Base-by-base conservation (phyloP, 2,888 invertebrate species). In the Apomyelois bistriatella region DNA sequence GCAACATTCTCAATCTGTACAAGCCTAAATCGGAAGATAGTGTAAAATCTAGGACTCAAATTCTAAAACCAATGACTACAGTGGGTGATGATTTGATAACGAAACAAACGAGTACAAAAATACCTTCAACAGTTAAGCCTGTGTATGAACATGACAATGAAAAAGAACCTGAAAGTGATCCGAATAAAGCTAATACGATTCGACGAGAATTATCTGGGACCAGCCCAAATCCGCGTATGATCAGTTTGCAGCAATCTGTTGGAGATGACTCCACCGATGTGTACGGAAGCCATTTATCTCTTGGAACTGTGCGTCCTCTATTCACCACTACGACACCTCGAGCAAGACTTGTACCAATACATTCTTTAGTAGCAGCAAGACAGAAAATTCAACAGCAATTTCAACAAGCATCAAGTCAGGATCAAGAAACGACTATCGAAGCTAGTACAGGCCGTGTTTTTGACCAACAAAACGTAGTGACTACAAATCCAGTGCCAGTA, bases 181-280 rank as follows among this genome's bases (percentile, higher is more conserved):
- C 64, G 1, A 72, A 76, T 49, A 87, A 91, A 68, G 92, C 93
- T 1, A 94, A 94, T 65, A 87, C 91, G 0, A 76, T 94, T 17
- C 85, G 94, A 53, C 84, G 94, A 38, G 93, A 95, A 65, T 76
- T 94, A 32, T 81, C 91, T 48, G 92, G 91, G 50, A 93, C 92
- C n/a, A 82, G 90, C 43, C 74, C 84, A 0, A 89, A 91, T 56
- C 91, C 93, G 51, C 93, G 92, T 57, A 87, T 93, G 79, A 71
- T 91, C 15, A 91, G 76, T 37, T 69, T 92, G 8, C 92, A 91
- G 61, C 94, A 94, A 68, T 92, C 92, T 0, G 82, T 90, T 15
- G 93, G 92, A 9, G 93, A 93, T 61, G 95, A 95, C 68, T 91
- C 93, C 3, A 91, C 93, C 1, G 94, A 94, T 64, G 93, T 94